Percentiles rank a stretch among this genome's conserved stretches.
These are phyloP conservation scores for Misgurnus anguillicaudatus DNA, from an alignment of 2,113 vertebrate species.

Conservation along the genomic window DNA sequence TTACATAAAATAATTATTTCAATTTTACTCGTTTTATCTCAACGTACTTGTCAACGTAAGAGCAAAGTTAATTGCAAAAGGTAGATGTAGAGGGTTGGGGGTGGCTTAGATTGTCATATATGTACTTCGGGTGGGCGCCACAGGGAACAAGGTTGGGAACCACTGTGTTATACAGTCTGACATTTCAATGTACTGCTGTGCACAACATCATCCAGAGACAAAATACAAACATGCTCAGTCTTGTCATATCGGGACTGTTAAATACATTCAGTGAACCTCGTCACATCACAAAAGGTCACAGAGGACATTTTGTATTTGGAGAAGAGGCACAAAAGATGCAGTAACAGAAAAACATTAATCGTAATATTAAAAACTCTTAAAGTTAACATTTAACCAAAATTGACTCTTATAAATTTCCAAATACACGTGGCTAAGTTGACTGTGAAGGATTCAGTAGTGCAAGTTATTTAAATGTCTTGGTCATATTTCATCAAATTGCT, in stretches of 20 bases:
- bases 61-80: too few relatives aligned
- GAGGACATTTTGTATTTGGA: neutral
- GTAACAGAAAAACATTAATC: neutral
- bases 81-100: too few relatives aligned
- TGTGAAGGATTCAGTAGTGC: neutral
- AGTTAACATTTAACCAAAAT: conserved; percentile 4
- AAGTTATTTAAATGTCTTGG: too few relatives aligned
- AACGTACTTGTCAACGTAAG: too few relatives aligned
- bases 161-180: conserved; percentile 18
- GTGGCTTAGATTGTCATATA: too few relatives aligned
- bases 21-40: too few relatives aligned
- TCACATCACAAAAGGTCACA: neutral
- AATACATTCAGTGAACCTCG: conserved; percentile 1
- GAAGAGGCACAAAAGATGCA: neutral
- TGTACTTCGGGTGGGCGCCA: too few relatives aligned
- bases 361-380: neutral
- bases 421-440: neutral
- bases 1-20: too few relatives aligned
- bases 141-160: too few relatives aligned
- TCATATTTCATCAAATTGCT: too few relatives aligned
- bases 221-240: conserved; percentile 3
- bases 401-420: neutral
- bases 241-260: neutral
- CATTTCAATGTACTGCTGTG: neutral
- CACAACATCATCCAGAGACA: neutral